Base-by-base conservation (phyloP, 2,113 vertebrate genomes). In the Osmerus mordax region DNA sequence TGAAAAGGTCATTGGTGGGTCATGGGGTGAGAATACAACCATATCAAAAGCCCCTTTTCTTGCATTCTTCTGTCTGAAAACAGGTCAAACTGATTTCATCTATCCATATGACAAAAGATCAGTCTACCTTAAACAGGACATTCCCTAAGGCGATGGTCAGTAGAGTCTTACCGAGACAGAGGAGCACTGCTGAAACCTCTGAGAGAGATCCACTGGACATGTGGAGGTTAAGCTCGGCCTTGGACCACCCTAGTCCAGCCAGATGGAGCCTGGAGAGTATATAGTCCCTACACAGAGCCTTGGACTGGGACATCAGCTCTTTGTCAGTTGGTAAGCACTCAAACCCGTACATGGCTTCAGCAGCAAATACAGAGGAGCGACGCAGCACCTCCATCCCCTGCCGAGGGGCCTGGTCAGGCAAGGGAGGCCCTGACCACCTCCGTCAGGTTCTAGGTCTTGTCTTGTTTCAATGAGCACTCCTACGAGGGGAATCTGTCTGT, bases 241-340 rank as follows among this genome's bases (percentile, higher is more conserved):
- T 94, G 87, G 90, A 94, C 94, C 94, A 98, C 72, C 92, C 93
- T 56, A 98, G 90, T 0, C 95, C 96, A 0, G 94, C 95, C 72
- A 94, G 93, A 76, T 92, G 81, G 7, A 99, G 91, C 76, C 96
- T 93, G 0, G 94, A 96, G 72, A 95, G 91, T 55, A 99, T 96
- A 89, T 93, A 99, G 90, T 97, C 95, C 54, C 94, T 92, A 84
- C 96, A 97, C 47, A 99, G 88, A 4, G 94, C 91, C 84, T 94
- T 98, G 47, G 96, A 94, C 89, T 98, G 96, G 72, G 91, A 93
- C 63, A 97, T 95, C 28, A 99, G 92, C 85, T 99, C 96, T 77
- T 95, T 97, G 76, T 99, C 96, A 0, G 91, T 94, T 84, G 94
- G 88, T 67, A 94, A 94, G 23, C 94, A 92, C 66, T 98, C 95